These are phyloP conservation scores for Australoheros facetus DNA, from an alignment of 2,797 vertebrate species.

Conservation along the genomic window DNA sequence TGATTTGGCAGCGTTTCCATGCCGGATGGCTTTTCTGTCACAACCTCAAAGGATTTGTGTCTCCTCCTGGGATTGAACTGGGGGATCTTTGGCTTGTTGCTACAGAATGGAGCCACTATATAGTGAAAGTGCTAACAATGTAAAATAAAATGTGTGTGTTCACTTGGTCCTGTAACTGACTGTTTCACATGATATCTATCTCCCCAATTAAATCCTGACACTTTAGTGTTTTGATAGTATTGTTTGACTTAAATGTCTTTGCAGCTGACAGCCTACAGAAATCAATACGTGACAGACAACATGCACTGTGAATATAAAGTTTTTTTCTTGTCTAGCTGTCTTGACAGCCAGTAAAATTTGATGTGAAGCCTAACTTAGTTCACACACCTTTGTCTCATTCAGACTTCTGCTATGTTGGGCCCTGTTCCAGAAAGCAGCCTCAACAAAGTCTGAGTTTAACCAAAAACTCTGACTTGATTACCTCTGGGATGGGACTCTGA, in stretches of 20 bases:
- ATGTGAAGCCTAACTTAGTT: neutral
- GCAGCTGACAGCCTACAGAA: conserved; percentile 3
- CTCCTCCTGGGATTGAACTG: neutral
- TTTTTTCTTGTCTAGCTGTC: neutral
- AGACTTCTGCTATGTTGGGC: neutral
- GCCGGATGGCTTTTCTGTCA: neutral
- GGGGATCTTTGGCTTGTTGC: neutral
- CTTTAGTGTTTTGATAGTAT: neutral
- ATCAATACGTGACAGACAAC: neutral
- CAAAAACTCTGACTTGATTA: neutral
- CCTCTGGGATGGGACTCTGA: no score
- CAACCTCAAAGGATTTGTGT: neutral
- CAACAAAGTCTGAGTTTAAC: neutral
- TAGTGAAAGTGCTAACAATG: neutral
- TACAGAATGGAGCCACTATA: neutral
- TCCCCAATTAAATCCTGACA: neutral
- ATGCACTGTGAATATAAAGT: neutral
- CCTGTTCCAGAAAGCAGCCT: neutral
- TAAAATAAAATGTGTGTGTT: neutral
- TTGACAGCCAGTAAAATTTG: neutral
- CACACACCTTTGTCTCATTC: neutral
- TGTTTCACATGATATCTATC: conserved; percentile 1
- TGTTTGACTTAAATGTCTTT: conserved; percentile 7
- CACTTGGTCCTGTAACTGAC: neutral
- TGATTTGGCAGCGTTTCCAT: neutral